Base-by-base conservation (phyloP, 2,797 vertebrate genomes). In the Tenualosa thibaudeaui region DNA sequence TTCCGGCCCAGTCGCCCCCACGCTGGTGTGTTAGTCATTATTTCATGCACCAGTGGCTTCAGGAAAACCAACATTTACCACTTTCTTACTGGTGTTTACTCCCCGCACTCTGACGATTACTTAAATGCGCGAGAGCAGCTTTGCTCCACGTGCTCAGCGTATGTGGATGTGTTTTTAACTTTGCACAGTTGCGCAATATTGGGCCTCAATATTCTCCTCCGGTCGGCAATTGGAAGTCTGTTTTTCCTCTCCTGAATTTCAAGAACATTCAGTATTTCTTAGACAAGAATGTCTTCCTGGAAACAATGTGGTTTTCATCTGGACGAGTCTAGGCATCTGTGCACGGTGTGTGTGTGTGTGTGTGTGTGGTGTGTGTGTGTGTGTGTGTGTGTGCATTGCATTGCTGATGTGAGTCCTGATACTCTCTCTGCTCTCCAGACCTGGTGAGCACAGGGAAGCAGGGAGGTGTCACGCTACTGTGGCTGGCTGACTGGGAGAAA, bases 381-480 rank as follows among this genome's bases (percentile, higher is more conserved):
- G 82, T 81, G 40, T 81, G 71, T 83, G 53, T 58, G 83, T 12
- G 60, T 65, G 51, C n/a, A 24, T 1, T 83, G 51, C 68, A 46
- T 82, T n/a, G 81, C 58, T 56, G 84, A 78, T 84, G 24, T 88
- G 89, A 88, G 90, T 92, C 91, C 89, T 91, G 90, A 91, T 93
- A 92, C 85, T 91, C 90, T 90, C 88, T 93, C 90, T 91, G 91
- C 91, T 51, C 92, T 87, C 81, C 3, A 83, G 88, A 86, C 83
- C 51, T 65, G 37, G 78, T 68, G 81, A 83, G 84, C 24, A 62
- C 19, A 31, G 51, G 46, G n/a, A 58, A 68, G 81, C 75, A 81
- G 87, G 90, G 83, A 87, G 68, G 68, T 87, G 90, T 92, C 91
- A 94, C 91, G 92, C 92, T 89, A 93, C 91, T 89, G 89, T 60